A percentile compares a stretch with the other conserved stretches of the same genome.
Evolutionary conservation across 2,797 vertebrate species (phyloP).

Genomic region (Serranus cabrilla): DNA sequence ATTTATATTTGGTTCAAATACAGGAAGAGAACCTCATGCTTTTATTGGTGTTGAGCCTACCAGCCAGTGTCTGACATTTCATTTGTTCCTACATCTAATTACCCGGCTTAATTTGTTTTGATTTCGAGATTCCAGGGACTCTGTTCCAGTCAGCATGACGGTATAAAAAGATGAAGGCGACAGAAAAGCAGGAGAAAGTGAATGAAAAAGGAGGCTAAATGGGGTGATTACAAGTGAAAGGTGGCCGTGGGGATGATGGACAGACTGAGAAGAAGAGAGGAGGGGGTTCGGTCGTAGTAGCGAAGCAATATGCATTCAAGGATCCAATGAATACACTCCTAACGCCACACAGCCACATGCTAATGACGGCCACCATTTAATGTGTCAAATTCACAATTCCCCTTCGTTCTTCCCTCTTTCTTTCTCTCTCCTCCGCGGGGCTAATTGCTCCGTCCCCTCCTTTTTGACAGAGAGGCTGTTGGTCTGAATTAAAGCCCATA

Average conservation of each 20-base stretch:
- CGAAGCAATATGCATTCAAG: conserved; percentile 80
- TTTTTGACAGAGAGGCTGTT: conserved; percentile 81
- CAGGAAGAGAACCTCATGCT: conserved; percentile 39
- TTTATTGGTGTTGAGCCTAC: conserved; percentile 35
- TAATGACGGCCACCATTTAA: conserved; percentile 86
- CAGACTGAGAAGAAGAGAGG: conserved; percentile 63
- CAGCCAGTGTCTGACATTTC: conserved; percentile 50
- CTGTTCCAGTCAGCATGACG: conserved; percentile 50
- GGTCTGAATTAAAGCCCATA: conserved; percentile 85
- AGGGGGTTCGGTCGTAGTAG: conserved; percentile 53
- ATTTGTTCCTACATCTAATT: conserved; percentile 69
- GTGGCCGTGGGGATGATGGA: conserved; percentile 75
- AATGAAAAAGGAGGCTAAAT: conserved; percentile 67
- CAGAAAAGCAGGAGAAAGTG: conserved; percentile 71
- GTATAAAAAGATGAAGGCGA: conserved; percentile 75
- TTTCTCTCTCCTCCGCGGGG: conserved; percentile 62
- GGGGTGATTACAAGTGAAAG: conserved; percentile 78
- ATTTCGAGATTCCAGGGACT: conserved; percentile 61
- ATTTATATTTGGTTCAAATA: conserved; percentile 29
- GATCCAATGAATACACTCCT: conserved; percentile 74
- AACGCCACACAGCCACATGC: conserved; percentile 83
- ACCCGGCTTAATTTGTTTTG: conserved; percentile 75
- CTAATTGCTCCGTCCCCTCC: conserved; percentile 85
- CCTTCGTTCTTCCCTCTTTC: conserved; percentile 67
- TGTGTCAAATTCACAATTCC: conserved; percentile 83